Conservation (phyloP, 2,888 invertebrate genomes). For the Malthinus flaveolus region DNA sequence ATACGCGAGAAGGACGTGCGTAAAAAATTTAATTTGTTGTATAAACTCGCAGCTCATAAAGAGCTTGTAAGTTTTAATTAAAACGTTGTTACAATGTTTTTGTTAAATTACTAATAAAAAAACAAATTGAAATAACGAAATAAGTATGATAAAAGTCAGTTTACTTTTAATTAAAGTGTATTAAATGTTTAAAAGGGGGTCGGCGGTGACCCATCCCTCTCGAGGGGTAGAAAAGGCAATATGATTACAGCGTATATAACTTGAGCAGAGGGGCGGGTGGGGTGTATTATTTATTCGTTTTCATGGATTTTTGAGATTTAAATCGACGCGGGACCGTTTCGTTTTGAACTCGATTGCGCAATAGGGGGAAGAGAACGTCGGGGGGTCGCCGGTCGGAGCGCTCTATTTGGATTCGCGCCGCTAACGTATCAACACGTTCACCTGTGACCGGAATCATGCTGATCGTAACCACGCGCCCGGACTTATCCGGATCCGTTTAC, state of each 20-base stretch:
- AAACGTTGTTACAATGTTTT: neutral
- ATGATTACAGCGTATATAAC: slow-evolving; percentile 40
- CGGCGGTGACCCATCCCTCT: slow-evolving; percentile 22
- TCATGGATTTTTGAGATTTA: slow-evolving; percentile 58
- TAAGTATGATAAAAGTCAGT: slow-evolving; percentile 26
- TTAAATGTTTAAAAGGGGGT: slow-evolving; percentile 28
- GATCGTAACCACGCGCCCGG: slow-evolving; percentile 46
- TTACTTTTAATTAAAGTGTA: slow-evolving; percentile 29
- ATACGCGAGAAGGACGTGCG: too few species aligned
- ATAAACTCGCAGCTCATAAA: too few species aligned
- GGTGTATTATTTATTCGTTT: slow-evolving; percentile 57
- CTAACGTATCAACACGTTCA: slow-evolving; percentile 39
- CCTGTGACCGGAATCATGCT: slow-evolving; percentile 47
- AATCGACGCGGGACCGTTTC: slow-evolving; percentile 56
- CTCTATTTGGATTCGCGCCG: slow-evolving; percentile 48
- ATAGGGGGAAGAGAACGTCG: slow-evolving; percentile 43
- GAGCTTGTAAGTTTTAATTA: neutral
- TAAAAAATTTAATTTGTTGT: too few species aligned
- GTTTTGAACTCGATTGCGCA: slow-evolving; percentile 49
- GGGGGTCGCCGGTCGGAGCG: slow-evolving; percentile 48
- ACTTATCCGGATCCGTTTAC: slow-evolving; percentile 35
- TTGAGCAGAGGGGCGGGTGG: slow-evolving; percentile 35
- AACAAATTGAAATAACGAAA: slow-evolving; percentile 5
- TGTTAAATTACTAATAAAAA: slow-evolving; percentile 4
- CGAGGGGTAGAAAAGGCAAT: slow-evolving; percentile 36